Evolutionary conservation across 1,140 invertebrate genomes (phyloP).

Genomic region (Drosophila nannoptera): DNA sequence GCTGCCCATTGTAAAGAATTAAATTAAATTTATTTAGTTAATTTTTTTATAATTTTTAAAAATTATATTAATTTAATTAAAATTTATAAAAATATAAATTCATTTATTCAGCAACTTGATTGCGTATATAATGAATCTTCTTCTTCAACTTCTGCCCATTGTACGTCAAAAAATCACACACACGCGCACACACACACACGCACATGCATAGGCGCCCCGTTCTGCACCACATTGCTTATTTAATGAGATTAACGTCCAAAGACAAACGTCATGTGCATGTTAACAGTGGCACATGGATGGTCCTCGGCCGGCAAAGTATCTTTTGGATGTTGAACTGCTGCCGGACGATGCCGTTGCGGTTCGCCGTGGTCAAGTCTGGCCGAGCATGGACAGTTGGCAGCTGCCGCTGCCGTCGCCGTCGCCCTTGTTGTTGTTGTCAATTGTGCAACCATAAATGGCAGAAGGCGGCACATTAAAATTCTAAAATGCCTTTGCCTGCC

Average conservation of each 20-base stretch:
- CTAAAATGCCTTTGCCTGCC: conserved; percentile 69
- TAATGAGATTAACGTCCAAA: conserved; percentile 79
- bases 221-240: conserved; percentile 70
- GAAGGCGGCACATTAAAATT: conserved; percentile 75
- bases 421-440: conserved; percentile 52
- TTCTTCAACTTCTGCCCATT: conserved; percentile 19
- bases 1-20: neutral
- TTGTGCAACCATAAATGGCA: conserved; percentile 69
- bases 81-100: no score
- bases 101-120: no score
- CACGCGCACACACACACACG: conserved; percentile 37
- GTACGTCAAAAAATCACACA: conserved; percentile 36
- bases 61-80: no score
- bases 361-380: conserved; percentile 30
- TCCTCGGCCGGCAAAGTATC: conserved; percentile 51
- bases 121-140: no score
- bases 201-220: conserved; percentile 20
- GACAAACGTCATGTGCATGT: conserved; percentile 78
- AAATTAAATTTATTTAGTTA: no score
- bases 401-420: conserved; percentile 28
- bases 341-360: conserved; percentile 17
- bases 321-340: conserved; percentile 49
- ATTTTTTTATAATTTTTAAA: no score
- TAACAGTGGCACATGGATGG: conserved; percentile 50
- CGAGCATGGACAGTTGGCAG: conserved; percentile 56